Evolutionary conservation across 2,113 vertebrate species (phyloP).

Genomic region (Pteropus alecto): DNA sequence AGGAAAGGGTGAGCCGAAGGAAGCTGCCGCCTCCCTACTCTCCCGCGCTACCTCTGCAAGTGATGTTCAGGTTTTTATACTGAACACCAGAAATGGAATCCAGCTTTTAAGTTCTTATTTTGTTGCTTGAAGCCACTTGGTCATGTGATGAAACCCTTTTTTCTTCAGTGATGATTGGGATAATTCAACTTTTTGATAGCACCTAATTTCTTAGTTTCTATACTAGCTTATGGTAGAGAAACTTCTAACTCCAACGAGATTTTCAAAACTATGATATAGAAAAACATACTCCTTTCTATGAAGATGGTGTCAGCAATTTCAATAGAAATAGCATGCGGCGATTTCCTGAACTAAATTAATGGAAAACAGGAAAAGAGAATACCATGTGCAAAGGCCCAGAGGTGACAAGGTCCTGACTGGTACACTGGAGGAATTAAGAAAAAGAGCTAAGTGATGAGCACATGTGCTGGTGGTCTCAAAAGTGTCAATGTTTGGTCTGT

Average conservation of each 20-base stretch:
- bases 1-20: slow-evolving; percentile 3
- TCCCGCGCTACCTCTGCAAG: background rate
- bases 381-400: background rate
- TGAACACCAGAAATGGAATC: background rate
- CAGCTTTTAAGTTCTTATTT: background rate
- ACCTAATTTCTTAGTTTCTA: background rate
- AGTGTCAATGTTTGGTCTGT: background rate
- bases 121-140: background rate
- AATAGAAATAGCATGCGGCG: background rate
- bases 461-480: background rate
- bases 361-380: background rate
- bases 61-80: background rate
- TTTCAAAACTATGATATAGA: slow-evolving; percentile 6
- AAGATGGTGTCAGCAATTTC: background rate
- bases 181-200: slow-evolving; percentile 21
- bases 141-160: background rate
- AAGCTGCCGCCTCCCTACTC: background rate
- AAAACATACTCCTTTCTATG: background rate
- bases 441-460: background rate
- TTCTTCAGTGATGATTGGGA: background rate
- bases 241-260: background rate
- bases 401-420: background rate
- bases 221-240: slow-evolving; percentile 18
- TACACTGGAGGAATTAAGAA: background rate
- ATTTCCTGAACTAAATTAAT: background rate